phyloP scores from a whole-genome alignment of 2,888 invertebrate species.

The Malthinus flaveolus region DNA sequence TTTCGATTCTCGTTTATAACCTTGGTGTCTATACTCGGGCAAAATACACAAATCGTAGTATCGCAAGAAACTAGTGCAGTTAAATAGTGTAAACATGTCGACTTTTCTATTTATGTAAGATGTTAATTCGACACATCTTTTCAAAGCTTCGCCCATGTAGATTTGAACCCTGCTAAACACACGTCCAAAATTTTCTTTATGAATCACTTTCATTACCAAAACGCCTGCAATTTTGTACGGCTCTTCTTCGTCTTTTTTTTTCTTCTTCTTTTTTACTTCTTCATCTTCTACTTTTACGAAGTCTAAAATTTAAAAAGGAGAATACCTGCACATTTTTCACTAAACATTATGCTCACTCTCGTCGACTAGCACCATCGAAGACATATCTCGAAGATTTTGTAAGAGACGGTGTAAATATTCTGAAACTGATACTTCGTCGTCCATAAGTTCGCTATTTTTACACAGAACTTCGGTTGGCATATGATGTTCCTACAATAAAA shows the following conservation, averaged over 20 bases:
- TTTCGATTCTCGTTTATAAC: slow-evolving; percentile 29
- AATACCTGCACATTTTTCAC: background rate
- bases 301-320: slow-evolving; percentile 9
- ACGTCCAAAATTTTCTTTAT: slow-evolving; percentile 45
- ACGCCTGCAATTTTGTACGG: slow-evolving; percentile 42
- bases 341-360: slow-evolving; percentile 25
- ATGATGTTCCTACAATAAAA: slow-evolving; percentile 40
- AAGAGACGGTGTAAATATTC: slow-evolving; percentile 41
- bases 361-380: slow-evolving; percentile 47
- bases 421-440: slow-evolving; percentile 44
- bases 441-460: slow-evolving; percentile 43
- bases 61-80: slow-evolving; percentile 45
- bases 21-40: slow-evolving; percentile 42
- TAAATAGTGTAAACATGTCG: slow-evolving; percentile 44
- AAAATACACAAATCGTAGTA: slow-evolving; percentile 46
- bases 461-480: slow-evolving; percentile 45
- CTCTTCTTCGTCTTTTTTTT: slow-evolving; percentile 5
- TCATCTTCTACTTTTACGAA: background rate
- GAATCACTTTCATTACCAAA: slow-evolving; percentile 44
- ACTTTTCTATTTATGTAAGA: slow-evolving; percentile 45
- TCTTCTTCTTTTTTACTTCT: background rate
- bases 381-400: slow-evolving; percentile 43
- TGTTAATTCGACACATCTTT: slow-evolving; percentile 42
- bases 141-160: slow-evolving; percentile 45
- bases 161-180: slow-evolving; percentile 46